Evolutionary conservation across 2,797 vertebrate genomes (phyloP).

Genomic region (Ptychobarbus kaznakovi): DNA sequence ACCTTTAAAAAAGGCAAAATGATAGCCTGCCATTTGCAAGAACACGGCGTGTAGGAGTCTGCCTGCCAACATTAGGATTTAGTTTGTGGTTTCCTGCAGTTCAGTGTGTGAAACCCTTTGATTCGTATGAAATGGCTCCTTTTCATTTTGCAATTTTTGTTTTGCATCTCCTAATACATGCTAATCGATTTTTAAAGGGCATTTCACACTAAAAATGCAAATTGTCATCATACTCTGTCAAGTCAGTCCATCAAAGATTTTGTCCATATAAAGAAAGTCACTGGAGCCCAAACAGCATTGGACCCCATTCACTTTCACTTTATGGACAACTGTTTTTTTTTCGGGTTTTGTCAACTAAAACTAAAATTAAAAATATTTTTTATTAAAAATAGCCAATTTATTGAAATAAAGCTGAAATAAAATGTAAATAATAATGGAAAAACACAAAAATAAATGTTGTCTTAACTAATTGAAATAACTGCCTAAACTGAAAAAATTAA

Average conservation of each 20-base stretch:
- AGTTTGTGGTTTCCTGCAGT: background rate
- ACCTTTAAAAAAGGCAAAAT: background rate
- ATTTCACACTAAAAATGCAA: background rate
- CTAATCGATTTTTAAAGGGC: background rate
- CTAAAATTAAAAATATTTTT: background rate
- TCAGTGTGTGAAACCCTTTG: background rate
- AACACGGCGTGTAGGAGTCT: background rate
- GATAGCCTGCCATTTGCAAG: constrained; percentile 11
- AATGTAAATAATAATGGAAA: background rate
- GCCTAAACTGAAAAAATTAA: background rate
- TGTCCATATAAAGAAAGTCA: background rate
- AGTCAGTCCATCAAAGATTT: background rate
- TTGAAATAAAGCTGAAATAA: background rate
- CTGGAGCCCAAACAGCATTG: background rate
- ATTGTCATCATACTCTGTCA: background rate
- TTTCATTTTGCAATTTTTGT: background rate
- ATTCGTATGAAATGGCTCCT: background rate
- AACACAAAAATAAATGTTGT: background rate
- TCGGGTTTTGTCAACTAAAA: background rate
- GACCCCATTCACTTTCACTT: background rate
- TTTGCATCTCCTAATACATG: constrained; percentile 1
- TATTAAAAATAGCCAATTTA: background rate
- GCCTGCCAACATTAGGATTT: constrained; percentile 2
- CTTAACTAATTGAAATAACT: background rate
- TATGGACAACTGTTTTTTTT: background rate